A percentile compares a stretch with the other conserved stretches of the same genome.
These are phyloP conservation scores for Python bivittatus DNA, from an alignment of 2,113 vertebrate species.

Conservation along the genomic window DNA sequence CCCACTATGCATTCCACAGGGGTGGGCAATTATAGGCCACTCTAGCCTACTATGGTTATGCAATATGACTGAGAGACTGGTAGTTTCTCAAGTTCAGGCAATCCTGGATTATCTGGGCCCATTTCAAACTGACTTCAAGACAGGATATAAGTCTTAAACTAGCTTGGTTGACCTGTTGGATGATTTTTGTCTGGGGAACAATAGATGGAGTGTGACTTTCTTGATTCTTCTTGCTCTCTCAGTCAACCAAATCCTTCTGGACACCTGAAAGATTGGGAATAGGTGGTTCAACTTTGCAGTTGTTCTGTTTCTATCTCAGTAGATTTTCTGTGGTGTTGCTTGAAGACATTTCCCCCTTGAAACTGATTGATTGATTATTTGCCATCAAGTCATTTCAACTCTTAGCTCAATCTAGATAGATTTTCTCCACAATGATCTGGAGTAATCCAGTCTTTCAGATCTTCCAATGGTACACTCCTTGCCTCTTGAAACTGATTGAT, in stretches of 20 bases:
- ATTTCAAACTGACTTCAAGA: background rate
- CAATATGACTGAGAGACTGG: background rate
- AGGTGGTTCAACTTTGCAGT: background rate
- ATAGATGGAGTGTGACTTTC: background rate
- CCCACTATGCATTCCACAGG: background rate
- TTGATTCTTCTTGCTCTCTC: background rate
- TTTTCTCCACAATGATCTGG: too few relatives aligned
- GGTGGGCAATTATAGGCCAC: background rate
- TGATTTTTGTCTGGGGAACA: background rate
- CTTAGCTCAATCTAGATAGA: too few relatives aligned
- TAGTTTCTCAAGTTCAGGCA: background rate
- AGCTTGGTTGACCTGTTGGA: background rate
- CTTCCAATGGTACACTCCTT: too few relatives aligned
- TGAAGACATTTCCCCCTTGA: too few relatives aligned
- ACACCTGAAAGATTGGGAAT: background rate
- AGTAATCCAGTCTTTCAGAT: too few relatives aligned
- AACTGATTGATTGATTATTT: too few relatives aligned
- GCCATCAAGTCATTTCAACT: too few relatives aligned
- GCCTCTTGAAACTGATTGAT: too few relatives aligned
- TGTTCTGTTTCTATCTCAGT: background rate
- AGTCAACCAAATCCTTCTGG: background rate
- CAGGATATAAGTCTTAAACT: background rate
- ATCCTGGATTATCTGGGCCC: background rate
- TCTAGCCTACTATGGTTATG: background rate
- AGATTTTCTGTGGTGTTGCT: too few relatives aligned